phyloP scores from a whole-genome alignment of 1,140 invertebrate species.

The Planococcus citri region DNA sequence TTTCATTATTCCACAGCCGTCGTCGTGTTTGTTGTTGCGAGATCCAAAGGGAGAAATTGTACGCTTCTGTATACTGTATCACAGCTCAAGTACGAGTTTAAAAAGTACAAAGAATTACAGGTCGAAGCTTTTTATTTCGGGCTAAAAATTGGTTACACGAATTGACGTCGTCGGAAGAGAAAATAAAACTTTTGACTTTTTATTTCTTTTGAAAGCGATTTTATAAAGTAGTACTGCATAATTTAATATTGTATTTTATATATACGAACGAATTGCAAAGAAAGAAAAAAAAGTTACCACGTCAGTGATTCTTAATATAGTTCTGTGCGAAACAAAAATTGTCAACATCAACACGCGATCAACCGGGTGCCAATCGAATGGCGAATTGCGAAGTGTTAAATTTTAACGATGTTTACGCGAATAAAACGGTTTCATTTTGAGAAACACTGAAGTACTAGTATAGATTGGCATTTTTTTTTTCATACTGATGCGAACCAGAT shows the following conservation, averaged over 20 bases:
- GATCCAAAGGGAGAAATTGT: too few species aligned
- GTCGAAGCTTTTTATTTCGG: background rate
- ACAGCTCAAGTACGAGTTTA: too few species aligned
- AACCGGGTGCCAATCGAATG: background rate
- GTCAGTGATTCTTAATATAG: background rate
- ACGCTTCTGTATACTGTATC: too few species aligned
- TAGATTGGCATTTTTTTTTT: too few species aligned
- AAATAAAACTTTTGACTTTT: background rate
- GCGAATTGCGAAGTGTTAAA: too few species aligned
- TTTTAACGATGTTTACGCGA: too few species aligned
- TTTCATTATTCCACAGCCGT: too few species aligned
- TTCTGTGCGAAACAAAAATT: background rate
- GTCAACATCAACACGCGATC: background rate
- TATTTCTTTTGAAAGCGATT: constrained; percentile 7
- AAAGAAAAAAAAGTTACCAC: background rate
- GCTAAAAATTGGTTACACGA: background rate
- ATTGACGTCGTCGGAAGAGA: background rate
- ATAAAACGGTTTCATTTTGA: too few species aligned
- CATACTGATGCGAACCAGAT: too few species aligned
- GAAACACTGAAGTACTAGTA: too few species aligned
- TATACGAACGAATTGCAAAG: background rate
- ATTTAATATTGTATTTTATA: constrained; percentile 4
- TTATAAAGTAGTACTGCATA: constrained; percentile 3
- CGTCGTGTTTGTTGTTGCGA: too few species aligned
- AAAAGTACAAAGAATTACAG: too few species aligned